Evolutionary conservation across 2,113 vertebrate species (phyloP).

Genomic region (Lycaon pictus): DNA sequence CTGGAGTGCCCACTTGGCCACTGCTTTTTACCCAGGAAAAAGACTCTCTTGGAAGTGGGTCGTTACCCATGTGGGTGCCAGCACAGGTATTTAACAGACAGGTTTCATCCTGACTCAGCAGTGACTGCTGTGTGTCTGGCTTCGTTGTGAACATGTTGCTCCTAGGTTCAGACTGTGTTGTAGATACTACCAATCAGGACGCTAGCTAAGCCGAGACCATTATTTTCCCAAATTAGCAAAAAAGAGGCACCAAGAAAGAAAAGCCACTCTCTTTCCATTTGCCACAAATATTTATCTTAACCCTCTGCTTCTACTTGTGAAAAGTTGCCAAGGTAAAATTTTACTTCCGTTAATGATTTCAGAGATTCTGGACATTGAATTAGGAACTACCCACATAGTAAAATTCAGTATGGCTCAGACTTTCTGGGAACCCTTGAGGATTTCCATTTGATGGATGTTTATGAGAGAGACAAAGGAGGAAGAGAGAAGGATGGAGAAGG

Average conservation of each 20-base stretch:
- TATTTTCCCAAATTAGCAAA: slow-evolving; percentile 52
- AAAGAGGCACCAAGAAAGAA: not conserved
- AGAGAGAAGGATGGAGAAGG: not conserved
- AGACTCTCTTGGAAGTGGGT: slow-evolving; percentile 32
- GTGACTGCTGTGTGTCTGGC: not conserved
- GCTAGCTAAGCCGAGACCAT: not conserved
- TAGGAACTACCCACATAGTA: not conserved
- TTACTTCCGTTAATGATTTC: slow-evolving; percentile 48
- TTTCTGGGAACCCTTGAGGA: not conserved
- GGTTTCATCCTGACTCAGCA: not conserved
- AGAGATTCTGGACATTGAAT: slow-evolving; percentile 24
- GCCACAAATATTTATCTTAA: slow-evolving; percentile 14
- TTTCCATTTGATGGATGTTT: not conserved
- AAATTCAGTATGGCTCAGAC: not conserved
- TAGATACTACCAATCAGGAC: not conserved
- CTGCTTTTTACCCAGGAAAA: not conserved
- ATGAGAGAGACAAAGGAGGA: not conserved
- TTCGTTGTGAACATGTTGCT: not conserved
- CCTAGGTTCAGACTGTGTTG: not conserved
- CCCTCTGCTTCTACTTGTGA: not conserved
- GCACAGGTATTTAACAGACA: not conserved
- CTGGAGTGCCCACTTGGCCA: not conserved
- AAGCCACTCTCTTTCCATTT: not conserved
- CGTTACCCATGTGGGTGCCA: not conserved
- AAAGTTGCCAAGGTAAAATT: slow-evolving; percentile 34